Conservation (phyloP, 2,113 vertebrate genomes). For the Genyomyrus donnyi region DNA sequence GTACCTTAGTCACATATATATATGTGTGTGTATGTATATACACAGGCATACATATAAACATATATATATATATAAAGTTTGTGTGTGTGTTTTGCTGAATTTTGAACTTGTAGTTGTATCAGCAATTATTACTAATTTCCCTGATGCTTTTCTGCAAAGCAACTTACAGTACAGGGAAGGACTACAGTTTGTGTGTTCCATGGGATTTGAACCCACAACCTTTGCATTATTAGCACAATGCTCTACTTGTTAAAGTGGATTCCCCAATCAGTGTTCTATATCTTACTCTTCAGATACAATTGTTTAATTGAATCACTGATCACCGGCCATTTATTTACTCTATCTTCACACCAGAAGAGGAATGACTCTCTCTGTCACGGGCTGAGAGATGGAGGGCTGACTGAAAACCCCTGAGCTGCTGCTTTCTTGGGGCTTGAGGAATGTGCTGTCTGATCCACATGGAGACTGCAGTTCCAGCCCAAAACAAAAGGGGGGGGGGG, state of each 20-base stretch:
- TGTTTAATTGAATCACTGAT: not conserved
- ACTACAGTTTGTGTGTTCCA: not conserved
- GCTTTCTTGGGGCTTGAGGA: not conserved
- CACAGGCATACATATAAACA: too few relatives aligned
- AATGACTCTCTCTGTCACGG: not conserved
- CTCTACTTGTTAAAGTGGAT: not conserved
- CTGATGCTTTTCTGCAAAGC: not conserved
- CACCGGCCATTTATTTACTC: not conserved
- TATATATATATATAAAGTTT: not conserved
- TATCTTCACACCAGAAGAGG: not conserved
- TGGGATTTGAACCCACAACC: not conserved
- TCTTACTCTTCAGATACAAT: not conserved
- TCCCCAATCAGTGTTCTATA: not conserved
- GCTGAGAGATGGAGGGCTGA: not conserved
- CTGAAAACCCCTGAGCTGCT: not conserved
- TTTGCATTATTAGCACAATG: not conserved
- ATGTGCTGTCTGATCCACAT: not conserved
- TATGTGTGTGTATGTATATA: too few relatives aligned
- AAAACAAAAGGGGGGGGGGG: not conserved
- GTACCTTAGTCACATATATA: too few relatives aligned
- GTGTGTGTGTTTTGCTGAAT: not conserved
- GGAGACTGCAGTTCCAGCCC: not conserved
- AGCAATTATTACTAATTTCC: not conserved
- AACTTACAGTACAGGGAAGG: not conserved
- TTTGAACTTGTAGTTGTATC: not conserved